These are phyloP conservation scores for Hermaeophaga mercurialis DNA, from an alignment of 2,888 invertebrate species.

Conservation along the genomic window DNA sequence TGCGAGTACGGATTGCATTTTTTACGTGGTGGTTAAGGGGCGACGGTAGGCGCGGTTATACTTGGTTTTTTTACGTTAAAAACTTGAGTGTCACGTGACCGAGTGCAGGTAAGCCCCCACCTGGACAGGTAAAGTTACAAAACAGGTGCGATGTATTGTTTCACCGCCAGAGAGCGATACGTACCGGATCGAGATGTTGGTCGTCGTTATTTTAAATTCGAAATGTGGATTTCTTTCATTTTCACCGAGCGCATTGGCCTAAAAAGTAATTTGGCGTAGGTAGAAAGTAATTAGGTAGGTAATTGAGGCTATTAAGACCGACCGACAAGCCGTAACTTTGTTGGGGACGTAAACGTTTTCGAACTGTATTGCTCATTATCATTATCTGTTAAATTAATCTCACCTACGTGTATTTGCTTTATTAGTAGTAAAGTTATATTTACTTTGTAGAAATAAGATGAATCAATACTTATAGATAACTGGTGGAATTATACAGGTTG, in stretches of 20 bases:
- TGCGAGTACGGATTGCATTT: conserved; percentile 27
- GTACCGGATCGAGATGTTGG: conserved; percentile 20
- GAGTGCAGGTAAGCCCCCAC: conserved; percentile 49
- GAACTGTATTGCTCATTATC: conserved; percentile 6
- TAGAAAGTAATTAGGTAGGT: conserved; percentile 35
- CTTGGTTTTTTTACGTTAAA: conserved; percentile 54
- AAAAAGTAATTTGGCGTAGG: conserved; percentile 37
- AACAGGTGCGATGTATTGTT: conserved; percentile 49
- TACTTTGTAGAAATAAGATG: not conserved
- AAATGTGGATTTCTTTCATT: not conserved
- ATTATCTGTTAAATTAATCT: conserved; percentile 12
- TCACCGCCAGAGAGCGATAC: conserved; percentile 35
- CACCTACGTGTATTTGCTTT: not conserved
- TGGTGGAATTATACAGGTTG: no score
- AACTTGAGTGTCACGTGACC: conserved; percentile 51
- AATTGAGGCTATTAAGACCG: conserved; percentile 27
- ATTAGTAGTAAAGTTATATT: not conserved
- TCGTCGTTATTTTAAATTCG: conserved; percentile 24
- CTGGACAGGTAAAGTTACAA: conserved; percentile 48
- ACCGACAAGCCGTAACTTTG: not conserved
- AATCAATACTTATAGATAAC: no score
- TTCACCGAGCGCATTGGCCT: conserved; percentile 17
- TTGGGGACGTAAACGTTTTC: not conserved
- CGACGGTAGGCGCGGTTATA: conserved; percentile 54
- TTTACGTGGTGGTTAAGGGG: conserved; percentile 40